Percentiles rank a stretch among this genome's conserved stretches.
phyloP scores from a whole-genome alignment of 2,888 invertebrate genomes.

The Octonoba sinensis region DNA sequence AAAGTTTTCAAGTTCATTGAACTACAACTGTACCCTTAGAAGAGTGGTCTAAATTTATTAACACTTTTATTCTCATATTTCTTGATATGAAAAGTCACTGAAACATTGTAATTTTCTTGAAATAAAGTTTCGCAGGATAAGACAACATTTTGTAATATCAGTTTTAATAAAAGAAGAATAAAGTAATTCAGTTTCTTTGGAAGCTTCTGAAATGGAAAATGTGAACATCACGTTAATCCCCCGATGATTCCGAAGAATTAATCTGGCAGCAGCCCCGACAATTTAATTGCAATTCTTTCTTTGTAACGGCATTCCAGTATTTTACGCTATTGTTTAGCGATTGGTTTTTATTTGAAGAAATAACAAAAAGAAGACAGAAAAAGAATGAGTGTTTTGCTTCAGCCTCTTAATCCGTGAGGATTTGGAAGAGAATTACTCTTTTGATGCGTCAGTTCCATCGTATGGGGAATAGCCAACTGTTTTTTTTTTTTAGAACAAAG shows the following conservation, averaged over 20 bases:
- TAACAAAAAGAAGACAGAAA: neutral
- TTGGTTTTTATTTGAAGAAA: constrained; percentile 6
- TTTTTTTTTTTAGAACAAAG: too few species aligned
- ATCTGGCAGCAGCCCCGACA: constrained; percentile 23
- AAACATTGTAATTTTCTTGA: too few species aligned
- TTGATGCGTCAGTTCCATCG: constrained; percentile 1
- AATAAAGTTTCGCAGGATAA: too few species aligned
- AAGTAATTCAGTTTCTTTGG: too few species aligned
- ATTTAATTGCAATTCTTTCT: constrained; percentile 16
- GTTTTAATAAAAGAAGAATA: too few species aligned
- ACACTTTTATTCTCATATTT: too few species aligned
- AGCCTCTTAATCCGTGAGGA: constrained; percentile 12
- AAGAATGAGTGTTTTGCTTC: constrained; percentile 4
- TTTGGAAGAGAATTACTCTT: constrained; percentile 11
- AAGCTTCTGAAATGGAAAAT: neutral
- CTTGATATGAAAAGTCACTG: too few species aligned
- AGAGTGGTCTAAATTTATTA: too few species aligned
- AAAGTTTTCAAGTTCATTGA: too few species aligned
- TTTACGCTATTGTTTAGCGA: neutral
- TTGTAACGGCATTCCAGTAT: constrained; percentile 5
- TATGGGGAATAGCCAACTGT: neutral
- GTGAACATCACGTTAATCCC: constrained; percentile 3
- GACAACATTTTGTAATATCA: too few species aligned
- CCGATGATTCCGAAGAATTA: constrained; percentile 9
- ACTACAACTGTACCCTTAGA: too few species aligned